Evolutionary conservation across 2,888 invertebrate species (phyloP).

Genomic region (Thecocarcelia acutangulata): DNA sequence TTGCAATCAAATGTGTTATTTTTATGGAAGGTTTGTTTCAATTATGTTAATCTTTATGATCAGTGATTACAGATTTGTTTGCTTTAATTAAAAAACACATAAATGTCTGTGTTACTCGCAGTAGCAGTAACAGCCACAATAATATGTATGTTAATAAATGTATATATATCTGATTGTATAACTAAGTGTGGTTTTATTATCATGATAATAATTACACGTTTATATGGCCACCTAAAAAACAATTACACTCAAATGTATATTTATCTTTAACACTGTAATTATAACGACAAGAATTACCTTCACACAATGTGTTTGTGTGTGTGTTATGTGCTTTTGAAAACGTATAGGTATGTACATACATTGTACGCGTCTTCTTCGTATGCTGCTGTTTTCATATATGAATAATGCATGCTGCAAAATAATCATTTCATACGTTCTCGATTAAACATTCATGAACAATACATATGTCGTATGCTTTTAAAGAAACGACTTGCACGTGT

Average conservation of each 20-base stretch:
- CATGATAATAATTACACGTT: constrained; percentile 62
- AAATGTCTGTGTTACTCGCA: not conserved
- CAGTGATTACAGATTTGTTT: constrained; percentile 60
- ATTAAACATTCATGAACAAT: constrained; percentile 55
- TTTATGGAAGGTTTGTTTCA: constrained; percentile 36
- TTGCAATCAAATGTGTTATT: not conserved
- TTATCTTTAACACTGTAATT: constrained; percentile 16
- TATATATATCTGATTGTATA: not conserved
- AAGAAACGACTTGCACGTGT: constrained; percentile 65
- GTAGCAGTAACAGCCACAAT: not conserved
- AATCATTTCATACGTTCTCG: constrained; percentile 35
- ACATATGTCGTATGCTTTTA: constrained; percentile 53
- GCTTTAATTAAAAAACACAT: constrained; percentile 37
- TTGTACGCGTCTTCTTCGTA: not conserved
- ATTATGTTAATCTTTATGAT: constrained; percentile 46
- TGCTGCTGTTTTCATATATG: constrained; percentile 17
- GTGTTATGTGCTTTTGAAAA: not conserved
- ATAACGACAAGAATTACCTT: not conserved
- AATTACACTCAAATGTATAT: constrained; percentile 42
- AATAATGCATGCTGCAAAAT: constrained; percentile 44
- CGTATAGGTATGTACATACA: no score
- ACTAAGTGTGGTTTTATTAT: constrained; percentile 20
- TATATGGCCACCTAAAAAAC: constrained; percentile 59
- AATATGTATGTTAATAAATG: not conserved
- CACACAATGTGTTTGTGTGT: not conserved